A percentile compares a stretch with the other conserved stretches of the same genome.
Evolutionary conservation across 2,888 invertebrate species (phyloP).

Genomic region (Heliconius hortense): DNA sequence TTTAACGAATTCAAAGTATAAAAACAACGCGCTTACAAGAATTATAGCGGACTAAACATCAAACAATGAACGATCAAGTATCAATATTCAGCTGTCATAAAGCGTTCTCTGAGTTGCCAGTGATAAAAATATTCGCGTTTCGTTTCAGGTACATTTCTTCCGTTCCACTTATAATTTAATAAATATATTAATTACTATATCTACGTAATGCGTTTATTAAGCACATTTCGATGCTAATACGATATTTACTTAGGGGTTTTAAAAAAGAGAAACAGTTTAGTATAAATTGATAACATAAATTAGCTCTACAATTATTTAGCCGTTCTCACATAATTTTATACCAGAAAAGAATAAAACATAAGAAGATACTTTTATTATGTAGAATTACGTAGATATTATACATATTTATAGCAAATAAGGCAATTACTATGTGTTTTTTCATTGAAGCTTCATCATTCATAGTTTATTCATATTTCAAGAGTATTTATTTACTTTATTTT

Average conservation of each 20-base stretch:
- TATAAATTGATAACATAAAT: too few relatives aligned
- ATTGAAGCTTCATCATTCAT: not conserved
- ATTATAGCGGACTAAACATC: conserved; percentile 1
- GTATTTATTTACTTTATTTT: not conserved
- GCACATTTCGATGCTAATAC: too few relatives aligned
- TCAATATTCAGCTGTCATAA: not conserved
- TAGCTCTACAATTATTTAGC: too few relatives aligned
- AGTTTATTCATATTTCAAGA: not conserved
- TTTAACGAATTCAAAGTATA: not conserved
- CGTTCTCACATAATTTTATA: too few relatives aligned
- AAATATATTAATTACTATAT: not conserved
- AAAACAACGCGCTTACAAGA: not conserved
- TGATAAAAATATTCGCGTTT: conserved; percentile 15
- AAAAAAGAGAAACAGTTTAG: too few relatives aligned
- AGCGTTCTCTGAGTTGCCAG: conserved; percentile 21
- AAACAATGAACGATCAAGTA: conserved; percentile 7
- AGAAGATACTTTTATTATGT: too few relatives aligned
- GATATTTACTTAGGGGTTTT: too few relatives aligned
- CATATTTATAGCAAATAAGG: too few relatives aligned
- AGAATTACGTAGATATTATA: too few relatives aligned
- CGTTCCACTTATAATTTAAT: not conserved
- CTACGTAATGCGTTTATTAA: too few relatives aligned
- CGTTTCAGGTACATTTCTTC: not conserved
- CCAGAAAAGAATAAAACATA: too few relatives aligned
- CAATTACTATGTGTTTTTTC: not conserved